Evolutionary conservation across 2,113 vertebrate species (phyloP).

Genomic region (Gavia stellata): DNA sequence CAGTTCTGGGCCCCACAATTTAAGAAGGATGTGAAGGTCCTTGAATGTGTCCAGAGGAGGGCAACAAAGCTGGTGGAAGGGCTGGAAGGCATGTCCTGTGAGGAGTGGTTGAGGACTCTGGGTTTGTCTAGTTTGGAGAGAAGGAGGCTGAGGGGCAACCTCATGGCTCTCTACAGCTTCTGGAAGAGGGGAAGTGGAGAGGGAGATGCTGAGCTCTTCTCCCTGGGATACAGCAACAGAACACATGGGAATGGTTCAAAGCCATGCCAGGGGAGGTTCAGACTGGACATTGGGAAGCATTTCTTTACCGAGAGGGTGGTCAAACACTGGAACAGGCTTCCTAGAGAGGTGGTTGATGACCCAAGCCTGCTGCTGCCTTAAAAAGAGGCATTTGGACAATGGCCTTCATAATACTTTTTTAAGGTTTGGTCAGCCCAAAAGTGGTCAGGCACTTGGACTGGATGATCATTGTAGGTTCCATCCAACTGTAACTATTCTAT

Average conservation of each 20-base stretch:
- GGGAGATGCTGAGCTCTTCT: background rate
- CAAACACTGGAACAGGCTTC: background rate
- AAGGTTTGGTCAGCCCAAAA: background rate
- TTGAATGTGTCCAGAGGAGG: background rate
- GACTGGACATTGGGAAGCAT: background rate
- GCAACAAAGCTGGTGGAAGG: background rate
- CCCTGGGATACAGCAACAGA: background rate
- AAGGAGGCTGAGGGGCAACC: background rate
- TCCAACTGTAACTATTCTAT: background rate
- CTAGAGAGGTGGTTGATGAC: fast-evolving
- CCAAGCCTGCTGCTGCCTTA: background rate
- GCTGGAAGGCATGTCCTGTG: background rate
- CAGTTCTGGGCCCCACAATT: background rate
- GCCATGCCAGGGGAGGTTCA: fast-evolving
- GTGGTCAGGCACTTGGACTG: background rate
- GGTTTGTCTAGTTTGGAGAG: background rate
- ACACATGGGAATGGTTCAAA: fast-evolving
- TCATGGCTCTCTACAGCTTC: background rate
- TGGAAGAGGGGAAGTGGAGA: background rate
- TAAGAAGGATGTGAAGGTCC: background rate
- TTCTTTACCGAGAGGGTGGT: background rate
- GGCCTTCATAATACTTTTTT: background rate
- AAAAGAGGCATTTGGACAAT: background rate
- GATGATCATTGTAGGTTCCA: fast-evolving
- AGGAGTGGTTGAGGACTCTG: fast-evolving